phyloP scores from a whole-genome alignment of 2,888 invertebrate species.

The Operophtera brumata region DNA sequence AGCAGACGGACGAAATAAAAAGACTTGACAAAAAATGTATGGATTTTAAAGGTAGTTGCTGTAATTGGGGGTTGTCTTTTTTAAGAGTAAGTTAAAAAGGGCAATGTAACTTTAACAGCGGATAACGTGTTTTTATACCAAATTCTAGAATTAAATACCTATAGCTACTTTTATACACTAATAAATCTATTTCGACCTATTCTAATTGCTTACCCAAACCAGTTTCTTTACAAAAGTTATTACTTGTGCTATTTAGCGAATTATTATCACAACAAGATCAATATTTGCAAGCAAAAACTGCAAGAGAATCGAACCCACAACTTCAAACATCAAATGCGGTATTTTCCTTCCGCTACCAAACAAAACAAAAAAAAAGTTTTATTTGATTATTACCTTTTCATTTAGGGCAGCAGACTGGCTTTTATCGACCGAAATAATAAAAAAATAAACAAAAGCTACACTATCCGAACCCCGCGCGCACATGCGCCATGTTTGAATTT shows the following conservation, averaged over 20 bases:
- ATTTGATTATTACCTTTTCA: slow-evolving; percentile 53
- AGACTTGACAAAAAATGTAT: slow-evolving; percentile 36
- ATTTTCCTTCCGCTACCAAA: slow-evolving; percentile 13
- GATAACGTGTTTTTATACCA: background rate
- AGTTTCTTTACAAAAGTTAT: no score
- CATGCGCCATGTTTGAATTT: slow-evolving; percentile 72
- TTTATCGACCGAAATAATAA: slow-evolving; percentile 50
- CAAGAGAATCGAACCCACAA: slow-evolving; percentile 8
- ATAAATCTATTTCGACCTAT: no score
- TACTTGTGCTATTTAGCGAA: no score
- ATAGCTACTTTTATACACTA: background rate
- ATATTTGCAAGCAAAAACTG: background rate
- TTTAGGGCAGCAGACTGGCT: slow-evolving; percentile 44
- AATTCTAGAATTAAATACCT: background rate
- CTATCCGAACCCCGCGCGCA: slow-evolving; percentile 62
- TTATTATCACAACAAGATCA: no score
- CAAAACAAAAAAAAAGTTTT: slow-evolving; percentile 39
- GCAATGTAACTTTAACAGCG: background rate
- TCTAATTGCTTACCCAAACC: no score
- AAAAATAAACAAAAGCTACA: slow-evolving; percentile 57
- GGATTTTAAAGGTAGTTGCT: slow-evolving; percentile 14
- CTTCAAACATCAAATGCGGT: slow-evolving; percentile 7
- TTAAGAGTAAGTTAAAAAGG: background rate
- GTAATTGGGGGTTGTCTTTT: slow-evolving; percentile 7
- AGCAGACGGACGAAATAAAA: slow-evolving; percentile 40